phyloP scores from a whole-genome alignment of 1,140 invertebrate genomes.

The Epicauta chinensis region DNA sequence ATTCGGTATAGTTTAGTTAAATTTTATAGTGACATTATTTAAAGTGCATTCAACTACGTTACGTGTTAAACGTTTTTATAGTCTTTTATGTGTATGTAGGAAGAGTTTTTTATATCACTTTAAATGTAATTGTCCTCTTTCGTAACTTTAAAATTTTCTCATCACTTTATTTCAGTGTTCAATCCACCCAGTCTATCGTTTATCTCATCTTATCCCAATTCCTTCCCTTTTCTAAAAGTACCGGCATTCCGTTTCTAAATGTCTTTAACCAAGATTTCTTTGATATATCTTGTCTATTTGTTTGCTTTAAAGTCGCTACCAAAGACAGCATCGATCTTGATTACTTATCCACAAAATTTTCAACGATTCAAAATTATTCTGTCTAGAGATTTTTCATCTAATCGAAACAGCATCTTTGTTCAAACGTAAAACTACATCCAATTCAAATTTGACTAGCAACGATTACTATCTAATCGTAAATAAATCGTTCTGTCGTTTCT shows the following conservation, averaged over 20 bases:
- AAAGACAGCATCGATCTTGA: conserved; percentile 32
- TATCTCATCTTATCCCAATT: conserved; percentile 35
- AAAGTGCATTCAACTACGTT: conserved; percentile 6
- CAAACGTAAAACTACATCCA: too few species aligned
- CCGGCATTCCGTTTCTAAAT: conserved; percentile 34
- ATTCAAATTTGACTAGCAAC: too few species aligned
- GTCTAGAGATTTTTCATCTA: too few species aligned
- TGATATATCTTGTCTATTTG: conserved; percentile 37
- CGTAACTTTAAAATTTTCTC: conserved; percentile 33
- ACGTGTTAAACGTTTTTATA: conserved; percentile 12
- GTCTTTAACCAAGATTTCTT: conserved; percentile 34
- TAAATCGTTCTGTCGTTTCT: too few species aligned
- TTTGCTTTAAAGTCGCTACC: conserved; percentile 34
- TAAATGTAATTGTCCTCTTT: conserved; percentile 32
- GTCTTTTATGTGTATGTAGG: conserved; percentile 6
- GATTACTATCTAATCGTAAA: too few species aligned
- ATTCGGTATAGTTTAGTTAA: too few species aligned
- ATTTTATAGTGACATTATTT: background rate
- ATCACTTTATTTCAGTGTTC: conserved; percentile 35
- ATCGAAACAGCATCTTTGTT: too few species aligned
- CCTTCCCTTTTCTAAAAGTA: conserved; percentile 29
- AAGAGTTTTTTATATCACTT: conserved; percentile 22
- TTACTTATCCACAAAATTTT: conserved; percentile 26
- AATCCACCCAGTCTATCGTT: conserved; percentile 36
- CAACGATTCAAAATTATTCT: conserved; percentile 3